Conservation (phyloP, 1,140 invertebrate species). For the Saxidomus purpurata region DNA sequence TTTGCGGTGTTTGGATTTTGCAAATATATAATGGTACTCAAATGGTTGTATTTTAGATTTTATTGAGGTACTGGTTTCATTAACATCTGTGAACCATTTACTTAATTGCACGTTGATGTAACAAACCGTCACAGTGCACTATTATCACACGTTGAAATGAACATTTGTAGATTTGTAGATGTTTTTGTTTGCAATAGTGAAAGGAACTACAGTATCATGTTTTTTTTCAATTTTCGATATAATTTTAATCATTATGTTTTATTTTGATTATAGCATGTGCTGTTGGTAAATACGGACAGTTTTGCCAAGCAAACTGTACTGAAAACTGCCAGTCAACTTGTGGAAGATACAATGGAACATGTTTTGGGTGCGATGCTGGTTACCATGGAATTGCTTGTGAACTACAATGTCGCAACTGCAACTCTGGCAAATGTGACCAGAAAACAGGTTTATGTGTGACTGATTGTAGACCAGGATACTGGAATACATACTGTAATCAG, state of each 20-base stretch:
- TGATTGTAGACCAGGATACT: slow-evolving; percentile 12
- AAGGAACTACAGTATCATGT: too few species aligned
- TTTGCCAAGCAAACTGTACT: slow-evolving; percentile 27
- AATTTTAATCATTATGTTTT: too few species aligned
- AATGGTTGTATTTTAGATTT: too few species aligned
- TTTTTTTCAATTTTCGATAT: background rate
- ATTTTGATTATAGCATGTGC: slow-evolving; percentile 20
- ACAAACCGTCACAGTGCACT: too few species aligned
- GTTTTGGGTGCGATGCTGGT: slow-evolving; percentile 22
- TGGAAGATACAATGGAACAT: slow-evolving; percentile 35
- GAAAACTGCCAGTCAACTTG: slow-evolving; percentile 6
- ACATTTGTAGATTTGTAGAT: too few species aligned
- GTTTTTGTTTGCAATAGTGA: too few species aligned
- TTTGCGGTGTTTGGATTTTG: background rate
- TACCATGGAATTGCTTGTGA: slow-evolving; percentile 15
- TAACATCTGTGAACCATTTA: too few species aligned
- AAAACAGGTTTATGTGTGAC: slow-evolving; percentile 10
- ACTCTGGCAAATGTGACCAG: slow-evolving; percentile 13
- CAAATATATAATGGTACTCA: too few species aligned
- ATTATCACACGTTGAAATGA: too few species aligned
- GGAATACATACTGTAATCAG: slow-evolving; percentile 20
- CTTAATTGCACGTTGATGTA: too few species aligned
- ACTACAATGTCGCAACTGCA: slow-evolving; percentile 2
- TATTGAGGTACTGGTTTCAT: background rate
- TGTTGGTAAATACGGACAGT: slow-evolving; percentile 29